Conservation (phyloP, 1,140 invertebrate genomes). For the Aphidius gifuensis region DNA sequence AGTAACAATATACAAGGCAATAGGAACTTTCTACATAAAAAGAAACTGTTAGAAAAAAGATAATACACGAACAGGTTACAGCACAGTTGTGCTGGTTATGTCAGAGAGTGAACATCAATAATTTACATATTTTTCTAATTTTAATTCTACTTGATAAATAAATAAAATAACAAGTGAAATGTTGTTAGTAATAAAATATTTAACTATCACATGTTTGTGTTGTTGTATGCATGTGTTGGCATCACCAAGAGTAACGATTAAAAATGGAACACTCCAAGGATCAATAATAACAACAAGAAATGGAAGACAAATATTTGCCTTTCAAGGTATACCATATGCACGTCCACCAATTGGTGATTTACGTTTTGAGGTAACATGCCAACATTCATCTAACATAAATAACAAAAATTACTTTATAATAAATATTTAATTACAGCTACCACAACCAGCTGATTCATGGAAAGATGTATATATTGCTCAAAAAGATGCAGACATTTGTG, state of each 20-base stretch:
- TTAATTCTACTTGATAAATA: too few species aligned
- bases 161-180: neutral
- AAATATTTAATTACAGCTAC: neutral
- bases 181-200: neutral
- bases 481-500: conserved; percentile 63
- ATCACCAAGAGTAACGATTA: conserved; percentile 34
- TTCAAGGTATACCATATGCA: conserved; percentile 60
- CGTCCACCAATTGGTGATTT: conserved; percentile 55
- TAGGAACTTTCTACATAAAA: too few species aligned
- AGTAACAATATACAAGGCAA: too few species aligned
- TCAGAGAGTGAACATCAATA: neutral
- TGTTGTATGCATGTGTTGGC: neutral
- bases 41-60: too few species aligned
- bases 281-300: conserved; percentile 39
- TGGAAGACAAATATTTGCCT: conserved; percentile 50
- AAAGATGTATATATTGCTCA: conserved; percentile 59
- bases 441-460: conserved; percentile 57
- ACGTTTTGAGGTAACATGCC: conserved; percentile 54
- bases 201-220: neutral
- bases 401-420: neutral
- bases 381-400: neutral
- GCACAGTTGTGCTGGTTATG: too few species aligned
- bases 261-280: conserved; percentile 49
- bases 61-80: too few species aligned
- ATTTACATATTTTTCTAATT: too few species aligned